phyloP scores from a whole-genome alignment of 2,113 vertebrate genomes.

The Hydrolagus affinis region DNA sequence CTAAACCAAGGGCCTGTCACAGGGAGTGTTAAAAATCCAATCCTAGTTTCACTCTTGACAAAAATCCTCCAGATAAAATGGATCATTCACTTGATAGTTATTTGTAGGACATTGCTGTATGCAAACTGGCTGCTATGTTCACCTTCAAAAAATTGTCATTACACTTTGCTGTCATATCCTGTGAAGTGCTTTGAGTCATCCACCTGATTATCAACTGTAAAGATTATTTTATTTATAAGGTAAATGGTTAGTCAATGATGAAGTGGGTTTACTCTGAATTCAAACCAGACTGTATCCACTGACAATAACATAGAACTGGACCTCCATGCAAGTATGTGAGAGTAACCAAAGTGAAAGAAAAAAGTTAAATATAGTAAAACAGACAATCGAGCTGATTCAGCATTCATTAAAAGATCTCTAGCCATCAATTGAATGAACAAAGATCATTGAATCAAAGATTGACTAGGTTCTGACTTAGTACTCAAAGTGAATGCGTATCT shows the following conservation, averaged over 20 bases:
- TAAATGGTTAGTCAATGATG: not conserved
- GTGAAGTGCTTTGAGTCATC: too few relatives aligned
- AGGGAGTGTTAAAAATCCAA: too few relatives aligned
- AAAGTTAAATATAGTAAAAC: not conserved
- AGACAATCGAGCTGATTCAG: not conserved
- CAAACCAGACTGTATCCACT: not conserved
- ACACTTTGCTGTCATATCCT: too few relatives aligned
- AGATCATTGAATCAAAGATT: not conserved
- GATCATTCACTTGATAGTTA: too few relatives aligned
- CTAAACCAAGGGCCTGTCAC: too few relatives aligned
- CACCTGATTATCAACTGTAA: not conserved
- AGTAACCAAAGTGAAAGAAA: not conserved
- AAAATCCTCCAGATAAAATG: too few relatives aligned
- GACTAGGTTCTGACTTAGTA: not conserved
- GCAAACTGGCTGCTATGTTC: too few relatives aligned
- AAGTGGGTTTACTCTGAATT: not conserved
- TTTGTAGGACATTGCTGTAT: too few relatives aligned
- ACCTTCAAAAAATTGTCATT: too few relatives aligned
- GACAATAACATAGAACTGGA: not conserved
- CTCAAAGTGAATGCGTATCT: not conserved
- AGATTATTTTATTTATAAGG: not conserved
- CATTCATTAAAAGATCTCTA: not conserved
- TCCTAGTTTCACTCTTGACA: too few relatives aligned
- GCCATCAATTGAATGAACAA: constrained; percentile 11
- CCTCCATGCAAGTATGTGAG: not conserved